A percentile compares a stretch with the other conserved stretches of the same genome.
Evolutionary conservation across 2,888 invertebrate species (phyloP).

Genomic region (Mellilla xanthometata): DNA sequence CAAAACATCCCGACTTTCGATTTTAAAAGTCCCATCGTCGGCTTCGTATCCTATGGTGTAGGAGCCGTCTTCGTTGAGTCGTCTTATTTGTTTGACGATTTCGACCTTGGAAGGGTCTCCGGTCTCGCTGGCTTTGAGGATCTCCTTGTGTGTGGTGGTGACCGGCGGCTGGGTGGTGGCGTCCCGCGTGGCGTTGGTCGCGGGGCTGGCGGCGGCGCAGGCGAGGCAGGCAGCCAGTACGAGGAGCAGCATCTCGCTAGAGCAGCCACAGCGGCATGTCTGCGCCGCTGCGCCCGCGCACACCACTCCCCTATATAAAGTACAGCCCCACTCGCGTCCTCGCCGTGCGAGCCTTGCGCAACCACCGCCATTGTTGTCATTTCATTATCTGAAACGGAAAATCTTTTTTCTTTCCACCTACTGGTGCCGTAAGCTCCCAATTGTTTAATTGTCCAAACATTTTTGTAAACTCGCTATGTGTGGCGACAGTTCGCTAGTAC

Average conservation of each 20-base stretch:
- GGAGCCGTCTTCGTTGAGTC: constrained; percentile 91
- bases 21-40: constrained; percentile 93
- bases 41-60: constrained; percentile 94
- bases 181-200: constrained; percentile 48
- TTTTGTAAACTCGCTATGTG: constrained; percentile 55
- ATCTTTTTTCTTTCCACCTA: constrained; percentile 75
- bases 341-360: constrained; percentile 76
- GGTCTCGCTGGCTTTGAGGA: constrained; percentile 84
- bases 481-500: constrained; percentile 48
- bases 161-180: constrained; percentile 48
- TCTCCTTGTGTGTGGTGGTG: constrained; percentile 78
- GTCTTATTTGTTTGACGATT: constrained; percentile 91
- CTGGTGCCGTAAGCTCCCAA: constrained; percentile 69
- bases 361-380: constrained; percentile 76
- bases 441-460: constrained; percentile 75
- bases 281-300: constrained; percentile 66
- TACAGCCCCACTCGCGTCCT: constrained; percentile 72
- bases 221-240: constrained; percentile 61
- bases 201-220: constrained; percentile 42
- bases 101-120: constrained; percentile 87
- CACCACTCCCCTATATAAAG: constrained; percentile 75
- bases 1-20: constrained; percentile 90
- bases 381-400: constrained; percentile 82
- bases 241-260: constrained; percentile 69
- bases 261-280: constrained; percentile 69